Conservation (phyloP, 2,113 vertebrate species). For the Sapajus apella region DNA sequence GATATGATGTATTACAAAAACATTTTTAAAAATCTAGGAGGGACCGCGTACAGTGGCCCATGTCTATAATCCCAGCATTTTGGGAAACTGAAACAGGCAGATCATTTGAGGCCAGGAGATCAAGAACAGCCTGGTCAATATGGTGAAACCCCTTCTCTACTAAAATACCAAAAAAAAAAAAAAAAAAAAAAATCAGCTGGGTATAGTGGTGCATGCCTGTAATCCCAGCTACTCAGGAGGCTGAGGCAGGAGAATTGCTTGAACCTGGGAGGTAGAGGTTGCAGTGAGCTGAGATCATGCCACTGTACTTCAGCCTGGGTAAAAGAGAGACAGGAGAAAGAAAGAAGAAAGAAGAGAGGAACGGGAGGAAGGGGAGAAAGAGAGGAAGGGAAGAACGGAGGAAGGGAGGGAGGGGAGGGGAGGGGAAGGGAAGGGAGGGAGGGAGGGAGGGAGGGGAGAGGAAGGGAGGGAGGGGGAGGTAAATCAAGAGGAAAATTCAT, state of each 20-base stretch:
- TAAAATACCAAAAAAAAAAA: neutral
- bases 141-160: neutral
- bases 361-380: no score
- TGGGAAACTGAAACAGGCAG: neutral
- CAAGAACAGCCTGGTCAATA: neutral
- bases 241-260: neutral
- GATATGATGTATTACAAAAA: accelerated
- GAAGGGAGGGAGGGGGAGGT: no score
- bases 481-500: neutral
- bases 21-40: neutral
- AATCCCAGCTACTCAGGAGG: neutral
- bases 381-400: no score
- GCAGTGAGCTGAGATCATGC: neutral
- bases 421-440: no score
- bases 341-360: no score
- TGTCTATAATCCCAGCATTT: neutral
- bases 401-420: no score
- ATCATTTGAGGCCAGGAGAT: neutral
- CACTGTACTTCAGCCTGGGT: neutral
- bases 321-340: neutral
- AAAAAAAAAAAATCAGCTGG: neutral
- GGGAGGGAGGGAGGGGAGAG: no score
- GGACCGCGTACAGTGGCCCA: neutral
- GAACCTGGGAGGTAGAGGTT: neutral
- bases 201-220: neutral